A percentile compares a stretch with the other conserved stretches of the same genome.
Conservation (phyloP, 2,113 vertebrate genomes). For the Orthonyx spaldingii region DNA sequence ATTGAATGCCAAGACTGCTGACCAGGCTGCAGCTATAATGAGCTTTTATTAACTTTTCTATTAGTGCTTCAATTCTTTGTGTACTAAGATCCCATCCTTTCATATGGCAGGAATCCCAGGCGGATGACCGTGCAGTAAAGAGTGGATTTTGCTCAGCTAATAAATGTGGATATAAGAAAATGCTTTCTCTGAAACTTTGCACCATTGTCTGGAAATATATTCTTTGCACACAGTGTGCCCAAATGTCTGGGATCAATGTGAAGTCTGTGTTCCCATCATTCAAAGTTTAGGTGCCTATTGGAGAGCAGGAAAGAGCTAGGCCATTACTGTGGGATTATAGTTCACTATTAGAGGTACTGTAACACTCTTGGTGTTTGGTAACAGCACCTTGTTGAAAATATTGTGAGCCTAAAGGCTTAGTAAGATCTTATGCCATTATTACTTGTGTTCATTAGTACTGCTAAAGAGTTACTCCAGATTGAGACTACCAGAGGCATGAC, state of each 20-base stretch:
- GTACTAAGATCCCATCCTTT: background rate
- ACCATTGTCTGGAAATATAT: constrained; percentile 44
- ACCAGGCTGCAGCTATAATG: background rate
- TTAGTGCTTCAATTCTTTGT: background rate
- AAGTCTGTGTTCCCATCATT: constrained; percentile 13
- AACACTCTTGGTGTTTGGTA: background rate
- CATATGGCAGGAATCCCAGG: constrained; percentile 13
- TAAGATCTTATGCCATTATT: background rate
- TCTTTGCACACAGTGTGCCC: background rate
- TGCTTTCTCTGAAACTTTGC: constrained; percentile 56
- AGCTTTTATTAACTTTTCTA: constrained; percentile 45
- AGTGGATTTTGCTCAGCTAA: constrained; percentile 18
- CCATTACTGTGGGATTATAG: background rate
- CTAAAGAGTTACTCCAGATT: background rate
- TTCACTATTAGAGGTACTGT: background rate
- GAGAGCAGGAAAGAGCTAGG: background rate
- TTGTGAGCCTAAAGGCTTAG: background rate
- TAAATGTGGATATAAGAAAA: constrained; percentile 64
- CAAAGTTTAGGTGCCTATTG: background rate
- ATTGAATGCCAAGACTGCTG: background rate
- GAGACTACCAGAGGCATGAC: background rate
- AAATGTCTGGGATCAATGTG: constrained; percentile 39
- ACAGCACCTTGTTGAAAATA: background rate
- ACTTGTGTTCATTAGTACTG: background rate
- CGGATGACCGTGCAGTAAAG: constrained; percentile 19